Base-by-base conservation (phyloP, 2,113 vertebrate genomes). In the Takifugu bimaculatus region DNA sequence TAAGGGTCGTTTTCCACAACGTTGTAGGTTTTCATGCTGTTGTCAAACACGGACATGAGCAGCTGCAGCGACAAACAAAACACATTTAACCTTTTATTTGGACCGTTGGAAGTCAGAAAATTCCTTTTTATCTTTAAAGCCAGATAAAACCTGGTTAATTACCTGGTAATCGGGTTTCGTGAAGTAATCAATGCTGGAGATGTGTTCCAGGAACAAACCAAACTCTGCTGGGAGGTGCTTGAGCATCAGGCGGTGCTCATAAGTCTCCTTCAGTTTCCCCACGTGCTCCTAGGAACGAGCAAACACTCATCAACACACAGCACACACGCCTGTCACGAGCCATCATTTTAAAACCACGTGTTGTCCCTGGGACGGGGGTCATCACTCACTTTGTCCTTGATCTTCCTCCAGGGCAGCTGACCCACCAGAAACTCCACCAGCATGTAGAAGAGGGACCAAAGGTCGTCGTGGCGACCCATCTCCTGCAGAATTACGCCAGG, bases 371-470 rank as follows among this genome's bases (percentile, higher is more conserved):
- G 6, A n/a, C n/a, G 7, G 26, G 14, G n/a, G 13, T n/a, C 3
- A 53, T 6, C 7, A 10, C 84, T 91, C 84, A 97, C 97, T 91
- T 99, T 99, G 84, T 99, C 96, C 82, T 99, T 99, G 87, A 99
- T 98, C 89, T 98, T 99, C 81, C 97, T 94, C 97, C 97, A 99
- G n/a, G 97, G 97, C 73, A 99, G 77, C 70, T 99, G 97, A 39
- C 97, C 97, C 58, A 97, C 93, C 57, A 98, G 91, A 85, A 99
- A 99, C 77, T 99, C 97, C 74, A 99, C 96, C 86, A 99, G 86
- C 97, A 99, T 99, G 89, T 99, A 99, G 89, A 98, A 99, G 28
- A 99, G 91, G 76, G 97, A 99, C 97, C 97, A 99, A 60, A 99
- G 93, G 79, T 99, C 97, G 74, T 99, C 97, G 53, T 99, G 97